Conservation (phyloP, 2,888 invertebrate species). For the Polylopha cassiicola region DNA sequence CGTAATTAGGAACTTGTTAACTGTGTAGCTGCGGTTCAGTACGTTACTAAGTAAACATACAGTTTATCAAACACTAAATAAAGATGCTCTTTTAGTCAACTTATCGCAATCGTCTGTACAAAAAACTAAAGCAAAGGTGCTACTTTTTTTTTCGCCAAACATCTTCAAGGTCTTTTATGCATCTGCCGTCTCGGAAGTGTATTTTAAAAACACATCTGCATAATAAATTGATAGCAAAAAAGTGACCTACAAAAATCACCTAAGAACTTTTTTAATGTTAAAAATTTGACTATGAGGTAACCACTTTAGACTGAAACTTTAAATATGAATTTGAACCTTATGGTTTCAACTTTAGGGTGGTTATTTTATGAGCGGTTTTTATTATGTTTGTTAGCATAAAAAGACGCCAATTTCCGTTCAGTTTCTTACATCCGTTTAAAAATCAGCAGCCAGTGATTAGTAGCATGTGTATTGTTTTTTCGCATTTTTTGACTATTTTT, state of each 20-base stretch:
- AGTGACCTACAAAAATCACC: conserved; percentile 67
- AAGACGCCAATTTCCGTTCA: conserved; percentile 74
- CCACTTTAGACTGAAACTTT: conserved; percentile 12
- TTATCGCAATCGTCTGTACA: conserved; percentile 35
- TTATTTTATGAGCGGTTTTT: neutral
- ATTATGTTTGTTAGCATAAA: conserved; percentile 41
- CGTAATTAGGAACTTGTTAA: too few species aligned
- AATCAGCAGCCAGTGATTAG: conserved; percentile 69
- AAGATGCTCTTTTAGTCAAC: neutral
- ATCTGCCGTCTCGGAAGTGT: conserved; percentile 66
- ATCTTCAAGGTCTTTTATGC: conserved; percentile 65
- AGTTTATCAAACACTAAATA: too few species aligned
- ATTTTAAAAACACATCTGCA: conserved; percentile 71
- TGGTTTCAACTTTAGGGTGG: conserved; percentile 12
- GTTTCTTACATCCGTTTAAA: conserved; percentile 69
- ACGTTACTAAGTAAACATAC: too few species aligned
- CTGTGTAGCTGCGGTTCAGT: too few species aligned
- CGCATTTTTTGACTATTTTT: conserved; percentile 56
- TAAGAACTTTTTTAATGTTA: conserved; percentile 29
- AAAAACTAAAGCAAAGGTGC: conserved; percentile 60
- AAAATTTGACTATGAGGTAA: conserved; percentile 27
- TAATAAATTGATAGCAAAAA: conserved; percentile 73
- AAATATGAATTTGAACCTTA: conserved; percentile 30
- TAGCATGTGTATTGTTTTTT: conserved; percentile 64
- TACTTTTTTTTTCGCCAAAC: conserved; percentile 55